phyloP scores from a whole-genome alignment of 2,888 invertebrate genomes.

The Sphaeridia pumilis region DNA sequence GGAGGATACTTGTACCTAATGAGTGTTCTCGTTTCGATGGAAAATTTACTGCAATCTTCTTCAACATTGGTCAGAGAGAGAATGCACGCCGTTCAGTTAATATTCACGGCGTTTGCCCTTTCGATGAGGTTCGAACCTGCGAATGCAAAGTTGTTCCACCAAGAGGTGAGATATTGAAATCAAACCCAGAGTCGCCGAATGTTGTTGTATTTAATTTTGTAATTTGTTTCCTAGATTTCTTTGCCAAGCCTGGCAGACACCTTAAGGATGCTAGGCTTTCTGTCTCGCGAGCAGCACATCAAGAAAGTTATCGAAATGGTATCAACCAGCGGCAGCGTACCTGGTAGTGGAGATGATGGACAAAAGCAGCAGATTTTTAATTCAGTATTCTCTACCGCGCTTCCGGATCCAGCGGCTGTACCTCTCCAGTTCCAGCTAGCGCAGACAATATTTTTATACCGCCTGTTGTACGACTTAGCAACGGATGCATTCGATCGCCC shows the following conservation, averaged over 20 bases:
- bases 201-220: constrained; percentile 6
- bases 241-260: constrained; percentile 89
- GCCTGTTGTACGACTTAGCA: constrained; percentile 87
- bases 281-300: constrained; percentile 42
- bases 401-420: constrained; percentile 51
- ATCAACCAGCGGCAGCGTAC: constrained; percentile 3
- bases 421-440: constrained; percentile 64
- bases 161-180: constrained; percentile 54
- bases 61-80: constrained; percentile 47
- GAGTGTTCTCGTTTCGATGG: constrained; percentile 82
- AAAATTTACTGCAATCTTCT: constrained; percentile 54
- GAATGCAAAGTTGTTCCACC: constrained; percentile 94
- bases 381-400: constrained; percentile 26
- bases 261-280: constrained; percentile 82
- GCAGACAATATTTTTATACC: constrained; percentile 71
- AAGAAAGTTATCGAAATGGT: background rate
- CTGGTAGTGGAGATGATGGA: constrained; percentile 13
- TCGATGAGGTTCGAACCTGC: constrained; percentile 99
- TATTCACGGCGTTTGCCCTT: constrained; percentile 87
- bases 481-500: constrained; percentile 74
- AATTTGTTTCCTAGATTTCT: constrained; percentile 58
- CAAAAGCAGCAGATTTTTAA: constrained; percentile 26
- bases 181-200: background rate
- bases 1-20: constrained; percentile 97
- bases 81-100: constrained; percentile 66